phyloP scores from a whole-genome alignment of 2,113 vertebrate species.

The Sialia sialis region DNA sequence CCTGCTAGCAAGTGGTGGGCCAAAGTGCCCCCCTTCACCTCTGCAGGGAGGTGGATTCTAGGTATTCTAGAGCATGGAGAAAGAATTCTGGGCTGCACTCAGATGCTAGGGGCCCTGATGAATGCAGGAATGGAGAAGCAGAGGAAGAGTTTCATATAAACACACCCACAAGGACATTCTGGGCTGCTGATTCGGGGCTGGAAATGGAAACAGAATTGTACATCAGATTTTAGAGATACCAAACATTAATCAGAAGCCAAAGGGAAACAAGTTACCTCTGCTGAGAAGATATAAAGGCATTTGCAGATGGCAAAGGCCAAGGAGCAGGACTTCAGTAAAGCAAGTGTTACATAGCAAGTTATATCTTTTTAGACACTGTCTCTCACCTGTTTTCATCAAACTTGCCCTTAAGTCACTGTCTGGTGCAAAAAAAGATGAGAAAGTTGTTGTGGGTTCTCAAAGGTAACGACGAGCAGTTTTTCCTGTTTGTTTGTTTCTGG shows the following conservation, averaged over 20 bases:
- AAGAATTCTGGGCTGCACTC: neutral
- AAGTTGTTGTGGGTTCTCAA: neutral
- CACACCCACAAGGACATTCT: neutral
- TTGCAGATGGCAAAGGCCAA: conserved; percentile 31
- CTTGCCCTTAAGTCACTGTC: neutral
- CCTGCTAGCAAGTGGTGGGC: no score
- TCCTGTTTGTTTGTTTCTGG: neutral
- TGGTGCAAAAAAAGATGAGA: neutral
- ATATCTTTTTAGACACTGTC: neutral
- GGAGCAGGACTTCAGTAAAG: neutral
- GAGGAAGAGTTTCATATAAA: neutral
- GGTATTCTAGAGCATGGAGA: neutral
- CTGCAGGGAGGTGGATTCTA: neutral
- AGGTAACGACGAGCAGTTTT: neutral
- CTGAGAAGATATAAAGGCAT: neutral
- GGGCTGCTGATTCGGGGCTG: neutral
- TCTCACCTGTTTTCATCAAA: neutral
- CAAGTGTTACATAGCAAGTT: neutral
- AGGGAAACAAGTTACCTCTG: neutral
- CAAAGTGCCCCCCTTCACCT: neutral
- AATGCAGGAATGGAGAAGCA: neutral
- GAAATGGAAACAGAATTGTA: neutral
- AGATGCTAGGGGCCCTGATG: neutral
- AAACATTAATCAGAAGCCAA: neutral
- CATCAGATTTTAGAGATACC: neutral